Conservation (phyloP, 2,113 vertebrate genomes). For the Grallaria varia region DNA sequence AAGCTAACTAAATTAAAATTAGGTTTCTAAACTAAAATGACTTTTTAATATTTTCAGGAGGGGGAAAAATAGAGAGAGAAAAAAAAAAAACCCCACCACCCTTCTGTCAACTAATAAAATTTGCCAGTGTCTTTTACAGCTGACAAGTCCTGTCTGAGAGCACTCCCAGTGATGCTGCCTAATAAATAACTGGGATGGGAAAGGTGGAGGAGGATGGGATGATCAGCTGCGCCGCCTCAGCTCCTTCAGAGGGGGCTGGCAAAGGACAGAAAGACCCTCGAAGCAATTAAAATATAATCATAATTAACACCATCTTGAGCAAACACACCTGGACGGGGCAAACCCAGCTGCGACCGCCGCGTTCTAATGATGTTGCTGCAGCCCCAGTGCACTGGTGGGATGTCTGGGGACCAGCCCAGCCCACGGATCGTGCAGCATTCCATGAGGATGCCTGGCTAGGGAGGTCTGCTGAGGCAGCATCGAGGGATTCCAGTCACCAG, state of each 20-base stretch:
- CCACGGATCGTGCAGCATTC: background rate
- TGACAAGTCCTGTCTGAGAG: constrained; percentile 47
- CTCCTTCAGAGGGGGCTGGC: background rate
- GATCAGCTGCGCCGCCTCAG: background rate
- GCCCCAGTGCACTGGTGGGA: background rate
- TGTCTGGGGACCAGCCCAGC: background rate
- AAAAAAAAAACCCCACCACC: background rate
- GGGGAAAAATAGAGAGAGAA: background rate
- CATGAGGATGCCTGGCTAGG: background rate
- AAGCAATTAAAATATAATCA: background rate
- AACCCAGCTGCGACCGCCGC: rapidly evolving
- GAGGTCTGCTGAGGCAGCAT: background rate
- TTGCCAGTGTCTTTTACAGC: constrained; percentile 43
- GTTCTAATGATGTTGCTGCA: background rate
- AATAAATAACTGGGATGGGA: background rate
- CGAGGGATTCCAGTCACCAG: background rate
- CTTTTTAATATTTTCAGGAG: constrained; percentile 65
- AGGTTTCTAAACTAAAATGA: constrained; percentile 61
- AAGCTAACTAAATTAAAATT: constrained; percentile 67
- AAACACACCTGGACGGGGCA: background rate
- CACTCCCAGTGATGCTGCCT: background rate
- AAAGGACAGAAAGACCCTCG: background rate
- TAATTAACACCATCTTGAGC: background rate
- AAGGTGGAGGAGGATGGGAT: background rate
- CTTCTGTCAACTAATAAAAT: constrained; percentile 56